These are phyloP conservation scores for Pithecia hirsuta DNA, from an alignment of 2,797 vertebrate genomes.

Conservation along the genomic window DNA sequence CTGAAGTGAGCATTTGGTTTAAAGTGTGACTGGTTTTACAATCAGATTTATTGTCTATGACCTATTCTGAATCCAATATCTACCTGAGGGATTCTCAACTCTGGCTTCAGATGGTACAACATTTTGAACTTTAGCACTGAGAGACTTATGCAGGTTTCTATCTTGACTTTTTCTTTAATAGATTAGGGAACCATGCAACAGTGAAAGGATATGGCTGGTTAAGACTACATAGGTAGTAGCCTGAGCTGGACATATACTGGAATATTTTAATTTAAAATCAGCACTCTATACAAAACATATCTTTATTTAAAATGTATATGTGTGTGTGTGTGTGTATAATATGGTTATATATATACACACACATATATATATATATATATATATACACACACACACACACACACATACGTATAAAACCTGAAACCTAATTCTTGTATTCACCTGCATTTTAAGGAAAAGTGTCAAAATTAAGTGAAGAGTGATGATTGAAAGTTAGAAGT, in stretches of 20 bases:
- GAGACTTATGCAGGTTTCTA: not conserved
- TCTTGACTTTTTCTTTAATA: not conserved
- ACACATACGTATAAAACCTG: not conserved
- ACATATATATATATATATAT: not conserved
- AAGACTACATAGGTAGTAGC: not conserved
- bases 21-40: slow-evolving; percentile 70
- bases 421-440: not conserved
- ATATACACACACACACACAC: not conserved
- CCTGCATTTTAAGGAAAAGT: not conserved
- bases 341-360: not conserved
- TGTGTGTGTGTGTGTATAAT: not conserved
- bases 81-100: slow-evolving; percentile 34
- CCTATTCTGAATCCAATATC: slow-evolving; percentile 54
- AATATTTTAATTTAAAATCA: slow-evolving; percentile 23
- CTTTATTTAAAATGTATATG: not conserved
- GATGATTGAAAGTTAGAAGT: not conserved
- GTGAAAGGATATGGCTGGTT: not conserved
- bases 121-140: not conserved
- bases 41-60: slow-evolving; percentile 66
- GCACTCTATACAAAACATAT: not conserved
- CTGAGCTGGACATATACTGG: not conserved
- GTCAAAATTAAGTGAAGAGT: not conserved
- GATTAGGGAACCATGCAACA: not conserved
- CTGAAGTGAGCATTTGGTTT: slow-evolving; percentile 67
- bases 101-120: not conserved